These are phyloP conservation scores for Eremobia ochroleuca DNA, from an alignment of 2,888 invertebrate genomes.

Conservation along the genomic window DNA sequence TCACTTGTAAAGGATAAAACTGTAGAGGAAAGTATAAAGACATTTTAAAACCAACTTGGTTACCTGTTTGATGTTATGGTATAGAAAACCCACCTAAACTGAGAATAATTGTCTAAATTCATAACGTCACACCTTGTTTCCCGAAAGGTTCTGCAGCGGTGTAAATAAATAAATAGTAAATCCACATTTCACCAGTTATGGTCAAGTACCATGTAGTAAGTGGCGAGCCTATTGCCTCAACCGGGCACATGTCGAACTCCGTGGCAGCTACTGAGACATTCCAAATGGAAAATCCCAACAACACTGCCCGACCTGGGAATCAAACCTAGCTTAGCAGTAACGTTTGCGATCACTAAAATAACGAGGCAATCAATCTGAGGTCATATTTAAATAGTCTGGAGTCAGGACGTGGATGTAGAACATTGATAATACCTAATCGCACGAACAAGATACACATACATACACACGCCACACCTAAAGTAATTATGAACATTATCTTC, in stretches of 20 bases:
- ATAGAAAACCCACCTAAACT: too few relatives aligned
- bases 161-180: background rate
- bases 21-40: background rate
- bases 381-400: slow-evolving; percentile 7
- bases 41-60: background rate
- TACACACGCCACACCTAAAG: slow-evolving; percentile 19
- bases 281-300: background rate
- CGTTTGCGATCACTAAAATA: background rate
- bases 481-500: slow-evolving; percentile 24
- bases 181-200: background rate
- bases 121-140: background rate
- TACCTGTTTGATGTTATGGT: background rate
- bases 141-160: background rate
- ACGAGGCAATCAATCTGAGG: background rate
- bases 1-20: background rate
- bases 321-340: background rate
- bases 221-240: background rate
- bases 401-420: slow-evolving; percentile 23
- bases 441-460: background rate
- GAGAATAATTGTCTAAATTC: background rate
- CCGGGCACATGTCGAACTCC: background rate
- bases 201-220: background rate
- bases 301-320: background rate
- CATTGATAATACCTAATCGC: slow-evolving; percentile 25
- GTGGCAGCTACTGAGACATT: background rate